Base-by-base conservation (phyloP, 2,797 vertebrate genomes). In the Lemur catta region DNA sequence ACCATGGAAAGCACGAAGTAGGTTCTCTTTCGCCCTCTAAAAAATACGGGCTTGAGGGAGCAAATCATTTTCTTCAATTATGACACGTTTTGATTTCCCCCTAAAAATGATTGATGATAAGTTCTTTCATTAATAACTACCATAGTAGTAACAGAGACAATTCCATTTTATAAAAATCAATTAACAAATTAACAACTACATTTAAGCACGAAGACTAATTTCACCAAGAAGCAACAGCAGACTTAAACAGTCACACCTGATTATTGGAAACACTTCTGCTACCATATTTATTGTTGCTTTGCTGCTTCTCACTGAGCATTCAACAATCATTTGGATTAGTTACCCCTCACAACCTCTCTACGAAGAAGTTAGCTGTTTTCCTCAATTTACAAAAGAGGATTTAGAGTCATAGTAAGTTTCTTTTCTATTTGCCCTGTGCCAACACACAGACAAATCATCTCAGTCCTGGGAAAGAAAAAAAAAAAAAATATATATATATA, bases 131-230 rank as follows among this genome's bases (percentile, higher is more conserved):
- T 84, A 92, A 72, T 11, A 78, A 57, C 17, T 48, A 89, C 41
- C 84, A 78, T 55, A 75, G 33, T 5, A 2, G 35, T n/a, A 89
- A 76, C 15, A 79, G 46, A 71, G 35, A 55, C 17, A 46, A 74
- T 87, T 92, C 80, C 33, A 48, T 48, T 61, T 52, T 33, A 84
- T 30, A 57, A 18, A 94, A 90, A 65, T 55, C 48, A 74, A 79
- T 61, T 84, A 90, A 75, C 63, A 20, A 79, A 22, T 52, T 48
- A 94, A 67, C 8, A 1, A 35, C 33, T 57, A 11, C 55, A 84
- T 48, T 67, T 79, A 84, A 71, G 38, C 10, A 26, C 1, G 26
- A 33, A 43, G 20, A 67, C 2, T 5, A 63, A 38, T 41, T 67
- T 71, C 59, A 65, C 5, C 43, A 30, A n/a, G 33, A 67, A 55